Conservation (phyloP, 2,797 vertebrate species). For the Periparus ater region DNA sequence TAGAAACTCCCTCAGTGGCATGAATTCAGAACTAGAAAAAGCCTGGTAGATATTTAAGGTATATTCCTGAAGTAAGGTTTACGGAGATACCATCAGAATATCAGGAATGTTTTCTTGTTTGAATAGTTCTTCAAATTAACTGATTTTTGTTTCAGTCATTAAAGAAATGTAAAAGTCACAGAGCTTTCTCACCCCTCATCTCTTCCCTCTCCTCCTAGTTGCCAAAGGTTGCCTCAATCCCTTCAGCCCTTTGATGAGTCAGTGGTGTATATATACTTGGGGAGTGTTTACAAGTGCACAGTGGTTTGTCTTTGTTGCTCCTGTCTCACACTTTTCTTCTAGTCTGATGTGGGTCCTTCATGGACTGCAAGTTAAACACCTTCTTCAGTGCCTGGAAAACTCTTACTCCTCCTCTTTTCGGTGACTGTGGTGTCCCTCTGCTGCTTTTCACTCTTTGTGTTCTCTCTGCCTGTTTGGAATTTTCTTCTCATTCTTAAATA, state of each 20-base stretch:
- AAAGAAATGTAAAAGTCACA: background rate
- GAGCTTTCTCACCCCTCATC: background rate
- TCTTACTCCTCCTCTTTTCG: background rate
- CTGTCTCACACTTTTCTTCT: background rate
- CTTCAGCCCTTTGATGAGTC: background rate
- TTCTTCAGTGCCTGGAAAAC: background rate
- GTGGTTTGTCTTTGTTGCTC: background rate
- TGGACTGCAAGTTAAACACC: background rate
- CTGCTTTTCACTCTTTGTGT: background rate
- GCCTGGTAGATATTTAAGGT: background rate
- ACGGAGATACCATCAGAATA: background rate
- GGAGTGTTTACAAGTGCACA: background rate
- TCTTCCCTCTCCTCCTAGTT: background rate
- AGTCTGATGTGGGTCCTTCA: background rate
- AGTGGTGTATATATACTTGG: background rate
- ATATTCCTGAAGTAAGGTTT: background rate
- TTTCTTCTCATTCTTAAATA: background rate
- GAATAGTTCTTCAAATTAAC: background rate
- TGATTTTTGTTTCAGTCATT: background rate
- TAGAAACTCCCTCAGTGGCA: background rate
- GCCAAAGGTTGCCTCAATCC: background rate
- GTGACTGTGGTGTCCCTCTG: background rate
- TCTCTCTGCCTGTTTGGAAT: background rate
- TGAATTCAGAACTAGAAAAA: background rate
- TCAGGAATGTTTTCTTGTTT: background rate